These are phyloP conservation scores for Nematopogon swammerdamellus DNA, from an alignment of 2,888 invertebrate species.

Conservation along the genomic window DNA sequence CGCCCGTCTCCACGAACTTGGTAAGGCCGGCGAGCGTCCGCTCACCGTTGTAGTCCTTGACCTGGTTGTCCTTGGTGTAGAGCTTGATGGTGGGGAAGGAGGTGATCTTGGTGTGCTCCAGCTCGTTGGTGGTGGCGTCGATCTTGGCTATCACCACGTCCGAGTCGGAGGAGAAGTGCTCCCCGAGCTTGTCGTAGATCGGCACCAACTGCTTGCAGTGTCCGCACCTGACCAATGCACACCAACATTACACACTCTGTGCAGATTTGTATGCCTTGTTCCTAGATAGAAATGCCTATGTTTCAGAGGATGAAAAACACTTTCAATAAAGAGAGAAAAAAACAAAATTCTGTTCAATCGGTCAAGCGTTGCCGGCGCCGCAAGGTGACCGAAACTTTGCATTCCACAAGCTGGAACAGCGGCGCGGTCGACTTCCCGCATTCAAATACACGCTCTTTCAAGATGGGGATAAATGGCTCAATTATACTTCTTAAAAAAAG, in stretches of 20 bases:
- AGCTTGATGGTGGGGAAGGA: conserved; percentile 94
- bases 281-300: too few species aligned
- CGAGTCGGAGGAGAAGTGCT: conserved; percentile 82
- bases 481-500: too few species aligned
- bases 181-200: conserved; percentile 94
- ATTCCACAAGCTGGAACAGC: too few species aligned
- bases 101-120: conserved; percentile 92
- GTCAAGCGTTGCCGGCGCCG: too few species aligned
- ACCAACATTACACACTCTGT: too few species aligned
- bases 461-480: too few species aligned
- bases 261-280: too few species aligned
- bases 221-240: conserved; percentile 65
- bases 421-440: too few species aligned
- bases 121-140: conserved; percentile 97
- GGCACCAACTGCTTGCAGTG: conserved; percentile 98
- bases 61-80: conserved; percentile 92
- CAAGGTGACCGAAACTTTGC: too few species aligned
- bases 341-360: conserved; percentile 1
- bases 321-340: neutral
- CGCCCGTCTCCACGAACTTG: conserved; percentile 92
- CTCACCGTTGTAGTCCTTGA: conserved; percentile 89
- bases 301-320: neutral
- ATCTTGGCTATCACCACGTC: conserved; percentile 95
- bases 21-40: conserved; percentile 89
- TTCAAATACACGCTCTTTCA: too few species aligned